A percentile compares a stretch with the other conserved stretches of the same genome.
These are phyloP conservation scores for Pagrus major DNA, from an alignment of 2,113 vertebrate species.

Conservation along the genomic window DNA sequence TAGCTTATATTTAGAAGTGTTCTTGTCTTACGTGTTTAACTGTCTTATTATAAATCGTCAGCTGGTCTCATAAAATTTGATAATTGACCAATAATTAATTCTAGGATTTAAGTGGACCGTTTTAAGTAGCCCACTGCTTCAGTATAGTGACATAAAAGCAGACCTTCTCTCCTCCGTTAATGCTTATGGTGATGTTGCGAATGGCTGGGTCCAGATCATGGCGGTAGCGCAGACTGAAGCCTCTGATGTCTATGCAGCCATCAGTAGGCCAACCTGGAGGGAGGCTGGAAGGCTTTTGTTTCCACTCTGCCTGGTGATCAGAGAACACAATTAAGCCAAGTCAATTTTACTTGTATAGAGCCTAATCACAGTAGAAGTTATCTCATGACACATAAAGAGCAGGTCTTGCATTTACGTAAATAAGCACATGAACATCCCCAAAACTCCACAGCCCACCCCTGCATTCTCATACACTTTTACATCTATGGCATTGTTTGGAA, in stretches of 20 bases:
- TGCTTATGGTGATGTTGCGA: slow-evolving; percentile 87
- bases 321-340: too few species aligned
- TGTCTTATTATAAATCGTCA: too few species aligned
- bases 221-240: slow-evolving; percentile 90
- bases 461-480: neutral
- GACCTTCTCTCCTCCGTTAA: slow-evolving; percentile 94
- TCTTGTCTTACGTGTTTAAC: too few species aligned
- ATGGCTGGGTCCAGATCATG: slow-evolving; percentile 92
- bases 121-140: neutral
- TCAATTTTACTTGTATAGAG: too few species aligned
- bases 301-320: slow-evolving; percentile 91
- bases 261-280: slow-evolving; percentile 87
- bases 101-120: too few species aligned
- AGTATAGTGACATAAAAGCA: neutral
- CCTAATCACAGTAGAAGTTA: too few species aligned
- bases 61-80: too few species aligned
- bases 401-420: too few species aligned
- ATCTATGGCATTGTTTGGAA: neutral
- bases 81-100: too few species aligned
- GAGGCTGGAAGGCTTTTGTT: slow-evolving; percentile 73
- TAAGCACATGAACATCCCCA: neutral
- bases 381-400: too few species aligned
- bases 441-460: neutral
- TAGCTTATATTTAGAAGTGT: too few species aligned
- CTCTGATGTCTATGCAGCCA: slow-evolving; percentile 89